Base-by-base conservation (phyloP, 2,113 vertebrate genomes). In the Tympanuchus pallidicinctus region DNA sequence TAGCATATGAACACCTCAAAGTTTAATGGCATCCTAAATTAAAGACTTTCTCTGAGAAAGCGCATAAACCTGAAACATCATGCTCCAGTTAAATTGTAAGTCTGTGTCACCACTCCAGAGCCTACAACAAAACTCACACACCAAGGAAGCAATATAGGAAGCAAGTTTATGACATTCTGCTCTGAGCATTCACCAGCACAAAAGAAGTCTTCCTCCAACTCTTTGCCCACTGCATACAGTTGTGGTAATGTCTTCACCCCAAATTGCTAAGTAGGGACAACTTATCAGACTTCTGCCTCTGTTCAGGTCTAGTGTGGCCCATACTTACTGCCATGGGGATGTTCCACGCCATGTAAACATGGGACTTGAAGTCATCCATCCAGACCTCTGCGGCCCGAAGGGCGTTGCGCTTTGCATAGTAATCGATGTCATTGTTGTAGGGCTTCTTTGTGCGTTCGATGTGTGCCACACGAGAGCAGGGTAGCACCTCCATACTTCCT, bases 271-370 rank as follows among this genome's bases (percentile, higher is more conserved):
- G 0, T 0, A 22, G 52, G 34, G 71, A 2, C 34, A 57, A 43
- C n/a, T 34, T 8, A 2, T 38, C 6, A 1, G 0, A 0, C 17
- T 64, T 30, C 32, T 47, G 28, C 21, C 66, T 30, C 11, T 17
- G 18, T 0, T 34, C 7, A 21, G 79, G 28, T 61, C 7, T 11
- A 28, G 32, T 0, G 1, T 11, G 64, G 10, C 36, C 60, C 1
- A 1, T 5, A 93, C 99, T 98, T 90, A 99, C 99, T 2, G 98
- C 99, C 98, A 99, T 99, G 66, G 99, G 99, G 94, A 99, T 99
- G 97, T 99, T 99, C 99, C 99, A 99, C 27, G 99, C 99, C 99
- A 99, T 99, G 98, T 99, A 99, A 57, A 99, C 99, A 1, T 99
- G 99, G 0, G 99, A 99, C 93, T 99, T 99, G 98, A 99, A 99